Conservation (phyloP, 2,797 vertebrate species). For the Margarornis squamiger region DNA sequence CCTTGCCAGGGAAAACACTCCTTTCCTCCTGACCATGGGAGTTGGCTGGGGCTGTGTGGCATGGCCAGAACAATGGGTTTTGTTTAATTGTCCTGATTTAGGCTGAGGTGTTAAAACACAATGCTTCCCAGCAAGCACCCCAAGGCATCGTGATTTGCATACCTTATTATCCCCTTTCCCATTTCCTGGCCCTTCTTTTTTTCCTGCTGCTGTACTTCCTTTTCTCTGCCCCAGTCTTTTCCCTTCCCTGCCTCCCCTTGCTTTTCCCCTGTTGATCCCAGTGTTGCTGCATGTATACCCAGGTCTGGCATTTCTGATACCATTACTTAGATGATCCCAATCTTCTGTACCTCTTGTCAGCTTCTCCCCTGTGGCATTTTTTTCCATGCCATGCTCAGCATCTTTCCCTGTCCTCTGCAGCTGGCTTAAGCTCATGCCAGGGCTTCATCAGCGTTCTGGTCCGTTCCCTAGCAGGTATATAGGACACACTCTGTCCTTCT, state of each 20-base stretch:
- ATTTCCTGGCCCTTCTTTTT: not conserved
- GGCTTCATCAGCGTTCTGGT: not conserved
- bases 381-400: not conserved
- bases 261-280: not conserved
- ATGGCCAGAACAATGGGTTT: not conserved
- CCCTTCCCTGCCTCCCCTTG: accelerated
- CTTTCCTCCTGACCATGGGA: not conserved
- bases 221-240: not conserved
- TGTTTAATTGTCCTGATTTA: not conserved
- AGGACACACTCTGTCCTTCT: not conserved
- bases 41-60: not conserved
- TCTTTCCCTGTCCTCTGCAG: not conserved
- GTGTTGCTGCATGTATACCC: not conserved
- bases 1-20: not conserved
- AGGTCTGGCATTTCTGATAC: not conserved
- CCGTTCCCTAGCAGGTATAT: not conserved
- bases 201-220: not conserved
- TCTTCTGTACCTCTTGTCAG: not conserved
- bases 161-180: not conserved
- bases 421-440: not conserved
- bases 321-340: not conserved
- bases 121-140: not conserved
- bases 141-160: not conserved
- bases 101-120: not conserved
- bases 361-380: not conserved